These are phyloP conservation scores for Cossypha niveicapilla DNA, from an alignment of 2,797 vertebrate species.

Conservation along the genomic window DNA sequence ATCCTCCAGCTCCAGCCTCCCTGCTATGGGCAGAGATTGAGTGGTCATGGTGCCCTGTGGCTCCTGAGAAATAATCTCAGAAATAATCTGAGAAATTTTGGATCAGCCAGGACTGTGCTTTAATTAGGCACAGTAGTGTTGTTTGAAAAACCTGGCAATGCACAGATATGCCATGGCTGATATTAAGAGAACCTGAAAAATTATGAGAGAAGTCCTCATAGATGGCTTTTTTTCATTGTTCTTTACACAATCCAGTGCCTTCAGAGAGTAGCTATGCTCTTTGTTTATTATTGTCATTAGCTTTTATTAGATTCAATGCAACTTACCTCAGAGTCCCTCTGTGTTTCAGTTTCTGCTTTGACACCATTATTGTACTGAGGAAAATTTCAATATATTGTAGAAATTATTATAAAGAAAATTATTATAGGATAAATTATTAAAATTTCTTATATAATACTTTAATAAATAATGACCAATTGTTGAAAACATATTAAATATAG, in stretches of 20 bases:
- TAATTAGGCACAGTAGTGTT: neutral
- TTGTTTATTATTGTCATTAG: constrained; percentile 49
- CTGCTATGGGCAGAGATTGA: neutral
- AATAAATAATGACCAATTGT: neutral
- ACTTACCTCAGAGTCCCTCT: neutral
- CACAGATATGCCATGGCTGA: neutral
- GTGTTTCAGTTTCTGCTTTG: neutral
- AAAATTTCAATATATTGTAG: neutral
- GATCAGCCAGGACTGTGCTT: neutral
- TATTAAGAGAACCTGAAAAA: neutral
- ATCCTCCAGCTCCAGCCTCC: neutral
- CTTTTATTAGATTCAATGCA: constrained; percentile 5
- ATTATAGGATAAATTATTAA: constrained; percentile 25
- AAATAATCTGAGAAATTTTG: neutral
- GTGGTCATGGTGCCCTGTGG: neutral
- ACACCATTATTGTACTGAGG: neutral
- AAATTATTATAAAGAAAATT: constrained; percentile 1
- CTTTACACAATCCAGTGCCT: neutral
- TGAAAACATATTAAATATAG: neutral
- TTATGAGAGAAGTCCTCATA: neutral
- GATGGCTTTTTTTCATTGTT: neutral
- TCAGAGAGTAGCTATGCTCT: neutral
- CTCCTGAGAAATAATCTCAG: neutral
- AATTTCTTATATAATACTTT: neutral
- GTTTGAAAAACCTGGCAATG: neutral